Conservation (phyloP, 2,113 vertebrate species). For the Rhipidura dahli region DNA sequence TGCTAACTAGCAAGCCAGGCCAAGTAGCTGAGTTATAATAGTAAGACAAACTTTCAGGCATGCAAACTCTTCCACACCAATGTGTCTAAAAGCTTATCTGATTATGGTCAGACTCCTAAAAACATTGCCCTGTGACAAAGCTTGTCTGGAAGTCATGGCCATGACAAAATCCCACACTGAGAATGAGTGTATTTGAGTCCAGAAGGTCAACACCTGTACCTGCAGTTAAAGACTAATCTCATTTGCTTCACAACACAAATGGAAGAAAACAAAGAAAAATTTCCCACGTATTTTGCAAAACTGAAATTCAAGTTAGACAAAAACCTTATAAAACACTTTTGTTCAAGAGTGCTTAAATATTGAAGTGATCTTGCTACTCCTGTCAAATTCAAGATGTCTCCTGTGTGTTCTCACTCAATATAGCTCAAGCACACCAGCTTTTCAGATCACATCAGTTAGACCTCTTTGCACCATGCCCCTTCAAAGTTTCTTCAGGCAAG, state of each 20-base stretch:
- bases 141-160: not conserved
- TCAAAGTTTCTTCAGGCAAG: not conserved
- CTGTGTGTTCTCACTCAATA: not conserved
- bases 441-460: not conserved
- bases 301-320: not conserved
- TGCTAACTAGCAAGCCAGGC: not conserved
- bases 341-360: not conserved
- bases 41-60: not conserved
- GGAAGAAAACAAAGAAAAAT: not conserved
- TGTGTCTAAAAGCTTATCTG: not conserved
- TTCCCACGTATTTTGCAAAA: not conserved
- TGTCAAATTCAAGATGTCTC: not conserved
- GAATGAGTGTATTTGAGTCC: not conserved
- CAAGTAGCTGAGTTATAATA: not conserved
- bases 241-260: not conserved
- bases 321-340: not conserved
- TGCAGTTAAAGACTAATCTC: not conserved
- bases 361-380: not conserved
- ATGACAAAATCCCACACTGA: not conserved
- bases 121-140: not conserved
- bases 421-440: not conserved
- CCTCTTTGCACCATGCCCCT: not conserved
- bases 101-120: not conserved
- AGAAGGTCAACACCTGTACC: not conserved
- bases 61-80: not conserved